Conservation (phyloP, 1,140 invertebrate species). For the Halotydeus destructor region DNA sequence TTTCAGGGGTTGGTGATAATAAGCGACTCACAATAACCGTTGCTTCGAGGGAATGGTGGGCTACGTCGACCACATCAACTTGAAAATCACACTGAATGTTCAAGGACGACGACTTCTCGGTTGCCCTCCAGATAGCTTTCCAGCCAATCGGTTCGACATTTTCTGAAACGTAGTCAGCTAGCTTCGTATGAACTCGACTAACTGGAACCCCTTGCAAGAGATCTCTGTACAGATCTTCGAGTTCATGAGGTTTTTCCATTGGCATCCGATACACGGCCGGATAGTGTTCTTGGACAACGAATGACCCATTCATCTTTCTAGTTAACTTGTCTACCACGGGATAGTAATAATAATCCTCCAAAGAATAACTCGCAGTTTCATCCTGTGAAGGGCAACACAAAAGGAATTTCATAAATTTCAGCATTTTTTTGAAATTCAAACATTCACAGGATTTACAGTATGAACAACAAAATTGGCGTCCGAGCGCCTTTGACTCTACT, state of each 20-base stretch:
- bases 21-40: conserved; percentile 11
- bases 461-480: neutral
- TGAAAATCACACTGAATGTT: conserved; percentile 12
- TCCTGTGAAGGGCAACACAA: no score
- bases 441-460: neutral
- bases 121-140: conserved; percentile 18
- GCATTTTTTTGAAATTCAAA: neutral
- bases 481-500: no score
- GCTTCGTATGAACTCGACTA: conserved; percentile 7
- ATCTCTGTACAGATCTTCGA: conserved; percentile 3
- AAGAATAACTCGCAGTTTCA: no score
- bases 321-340: no score
- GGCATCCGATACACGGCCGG: conserved; percentile 2
- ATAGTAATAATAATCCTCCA: no score
- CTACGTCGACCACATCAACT: conserved; percentile 17
- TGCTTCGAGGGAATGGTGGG: conserved; percentile 12
- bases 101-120: neutral
- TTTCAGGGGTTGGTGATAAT: neutral
- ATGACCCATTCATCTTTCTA: neutral
- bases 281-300: neutral
- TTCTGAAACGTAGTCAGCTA: conserved; percentile 15
- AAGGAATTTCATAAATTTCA: neutral
- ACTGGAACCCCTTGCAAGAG: conserved; percentile 2
- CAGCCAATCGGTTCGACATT: conserved; percentile 19
- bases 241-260: conserved; percentile 3